Evolutionary conservation across 2,113 vertebrate genomes (phyloP).

Genomic region (Colistium nudipinnis): DNA sequence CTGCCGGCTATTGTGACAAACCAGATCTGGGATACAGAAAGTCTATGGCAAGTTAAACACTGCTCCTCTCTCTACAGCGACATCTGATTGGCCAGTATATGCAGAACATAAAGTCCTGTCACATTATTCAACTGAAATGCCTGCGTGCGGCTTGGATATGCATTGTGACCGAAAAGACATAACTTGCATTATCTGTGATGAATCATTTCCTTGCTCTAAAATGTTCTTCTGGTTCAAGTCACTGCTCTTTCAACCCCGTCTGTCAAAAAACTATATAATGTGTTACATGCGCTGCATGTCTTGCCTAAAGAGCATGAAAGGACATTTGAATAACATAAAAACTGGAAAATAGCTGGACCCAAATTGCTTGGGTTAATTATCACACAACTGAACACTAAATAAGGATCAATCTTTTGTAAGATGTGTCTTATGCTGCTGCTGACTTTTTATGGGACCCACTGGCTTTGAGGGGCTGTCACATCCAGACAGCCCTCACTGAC

Average conservation of each 20-base stretch:
- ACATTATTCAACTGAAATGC: constrained; percentile 1
- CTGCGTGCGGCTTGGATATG: neutral
- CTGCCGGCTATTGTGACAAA: neutral
- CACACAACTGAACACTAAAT: constrained; percentile 20
- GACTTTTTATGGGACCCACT: constrained; percentile 3
- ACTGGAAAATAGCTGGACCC: constrained; percentile 6
- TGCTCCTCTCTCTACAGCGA: neutral
- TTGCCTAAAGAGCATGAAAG: constrained; percentile 24
- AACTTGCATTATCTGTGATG: neutral
- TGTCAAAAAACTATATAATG: neutral
- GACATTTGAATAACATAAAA: constrained; percentile 47
- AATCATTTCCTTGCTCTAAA: neutral
- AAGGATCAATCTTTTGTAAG: constrained; percentile 36
- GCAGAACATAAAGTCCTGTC: constrained; percentile 4
- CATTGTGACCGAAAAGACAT: constrained; percentile 9
- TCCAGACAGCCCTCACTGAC: constrained; percentile 62
- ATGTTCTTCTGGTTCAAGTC: neutral
- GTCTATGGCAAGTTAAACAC: neutral
- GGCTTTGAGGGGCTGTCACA: constrained; percentile 73
- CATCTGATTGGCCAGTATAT: neutral
- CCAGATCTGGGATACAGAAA: neutral
- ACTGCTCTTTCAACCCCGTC: constrained; percentile 2
- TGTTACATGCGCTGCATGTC: constrained; percentile 11
- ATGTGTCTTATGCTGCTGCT: constrained; percentile 63
- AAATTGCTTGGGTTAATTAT: constrained; percentile 25